A percentile compares a stretch with the other conserved stretches of the same genome.
These are phyloP conservation scores for Chironomus tentans DNA, from an alignment of 2,888 invertebrate species.

Conservation along the genomic window DNA sequence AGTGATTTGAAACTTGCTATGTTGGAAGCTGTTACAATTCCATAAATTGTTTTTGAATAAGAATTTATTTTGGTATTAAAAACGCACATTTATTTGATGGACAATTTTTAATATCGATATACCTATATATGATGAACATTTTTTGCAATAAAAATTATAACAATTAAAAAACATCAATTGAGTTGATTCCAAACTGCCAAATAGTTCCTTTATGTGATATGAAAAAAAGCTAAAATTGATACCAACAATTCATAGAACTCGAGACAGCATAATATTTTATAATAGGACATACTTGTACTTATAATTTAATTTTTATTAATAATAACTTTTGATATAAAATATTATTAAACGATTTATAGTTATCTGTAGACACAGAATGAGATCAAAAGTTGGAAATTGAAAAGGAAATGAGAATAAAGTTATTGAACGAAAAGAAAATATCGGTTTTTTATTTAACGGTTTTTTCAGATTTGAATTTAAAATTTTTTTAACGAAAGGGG, in stretches of 20 bases:
- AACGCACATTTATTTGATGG: constrained; percentile 16
- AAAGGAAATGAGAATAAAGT: background rate
- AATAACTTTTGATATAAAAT: constrained; percentile 5
- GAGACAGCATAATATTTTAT: background rate
- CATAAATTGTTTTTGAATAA: background rate
- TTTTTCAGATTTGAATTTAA: background rate
- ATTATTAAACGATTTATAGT: constrained; percentile 1
- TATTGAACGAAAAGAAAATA: background rate
- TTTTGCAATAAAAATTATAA: background rate
- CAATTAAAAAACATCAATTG: background rate
- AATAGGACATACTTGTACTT: constrained; percentile 1
- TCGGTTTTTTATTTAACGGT: background rate
- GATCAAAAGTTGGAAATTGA: background rate
- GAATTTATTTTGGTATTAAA: constrained; percentile 18
- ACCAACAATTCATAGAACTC: background rate
- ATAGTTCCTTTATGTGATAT: constrained; percentile 14
- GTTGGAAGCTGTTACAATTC: constrained; percentile 52
- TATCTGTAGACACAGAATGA: background rate
- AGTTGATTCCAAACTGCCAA: constrained; percentile 2
- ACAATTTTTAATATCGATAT: background rate
- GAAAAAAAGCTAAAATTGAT: background rate
- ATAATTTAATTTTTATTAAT: background rate
- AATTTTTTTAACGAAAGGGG: no score
- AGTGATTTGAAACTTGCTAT: constrained; percentile 66
- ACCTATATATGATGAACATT: background rate